These are phyloP conservation scores for Apamea monoglypha DNA, from an alignment of 2,888 invertebrate species.

Conservation along the genomic window DNA sequence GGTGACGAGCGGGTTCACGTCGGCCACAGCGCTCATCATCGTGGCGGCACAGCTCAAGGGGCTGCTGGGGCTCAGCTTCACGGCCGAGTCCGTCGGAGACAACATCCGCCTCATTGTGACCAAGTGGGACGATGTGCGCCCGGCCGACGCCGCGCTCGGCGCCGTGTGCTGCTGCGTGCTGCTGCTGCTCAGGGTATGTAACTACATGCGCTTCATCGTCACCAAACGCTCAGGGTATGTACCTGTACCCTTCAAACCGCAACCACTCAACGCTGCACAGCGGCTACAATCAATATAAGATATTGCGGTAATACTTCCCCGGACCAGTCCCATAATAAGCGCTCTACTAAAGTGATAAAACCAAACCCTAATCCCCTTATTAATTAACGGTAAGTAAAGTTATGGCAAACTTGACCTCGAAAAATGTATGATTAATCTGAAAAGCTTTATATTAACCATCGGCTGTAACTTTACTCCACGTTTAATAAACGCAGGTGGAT, in stretches of 20 bases:
- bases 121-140: constrained; percentile 87
- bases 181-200: constrained; percentile 91
- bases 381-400: not conserved
- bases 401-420: not conserved
- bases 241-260: not conserved
- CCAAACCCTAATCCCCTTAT: too few species aligned
- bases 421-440: not conserved
- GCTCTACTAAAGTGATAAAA: not conserved
- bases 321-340: not conserved
- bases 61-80: constrained; percentile 92
- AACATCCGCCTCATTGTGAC: constrained; percentile 88
- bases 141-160: constrained; percentile 92
- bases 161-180: constrained; percentile 92
- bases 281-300: not conserved
- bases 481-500: not conserved
- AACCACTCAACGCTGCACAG: not conserved
- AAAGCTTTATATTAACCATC: not conserved
- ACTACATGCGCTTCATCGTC: not conserved
- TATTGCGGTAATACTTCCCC: not conserved
- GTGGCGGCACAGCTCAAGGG: constrained; percentile 94
- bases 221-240: constrained; percentile 89
- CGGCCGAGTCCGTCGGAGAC: constrained; percentile 92
- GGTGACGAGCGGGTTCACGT: constrained; percentile 96
- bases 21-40: constrained; percentile 95
- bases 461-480: not conserved